Percentiles rank a stretch among this genome's conserved stretches.
Conservation (phyloP, 92 coral and sea anemone species). For the Isaurus tuberculatus region DNA sequence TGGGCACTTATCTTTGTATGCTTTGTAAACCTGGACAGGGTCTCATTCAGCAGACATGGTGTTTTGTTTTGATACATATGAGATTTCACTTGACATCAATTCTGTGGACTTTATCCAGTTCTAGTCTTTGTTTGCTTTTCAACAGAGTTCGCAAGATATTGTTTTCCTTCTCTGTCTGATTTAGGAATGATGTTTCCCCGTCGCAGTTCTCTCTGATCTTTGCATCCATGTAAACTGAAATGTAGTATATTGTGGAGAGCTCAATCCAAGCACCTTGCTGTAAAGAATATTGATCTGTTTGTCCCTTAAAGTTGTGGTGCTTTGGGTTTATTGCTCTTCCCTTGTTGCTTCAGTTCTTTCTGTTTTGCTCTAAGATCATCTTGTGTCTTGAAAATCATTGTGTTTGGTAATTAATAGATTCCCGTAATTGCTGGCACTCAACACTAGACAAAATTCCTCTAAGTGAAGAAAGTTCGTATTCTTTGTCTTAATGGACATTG, state of each 20-base stretch:
- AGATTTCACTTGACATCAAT: slow-evolving; percentile 8
- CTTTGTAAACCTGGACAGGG: slow-evolving; percentile 52
- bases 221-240: no score
- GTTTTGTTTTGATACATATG: no score
- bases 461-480: no score
- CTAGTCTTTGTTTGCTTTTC: slow-evolving; percentile 38
- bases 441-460: no score
- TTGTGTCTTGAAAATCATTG: background rate
- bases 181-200: background rate
- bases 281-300: slow-evolving; percentile 51
- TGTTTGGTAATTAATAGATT: background rate
- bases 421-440: no score
- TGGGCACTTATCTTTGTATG: slow-evolving; percentile 32
- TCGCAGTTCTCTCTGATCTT: no score
- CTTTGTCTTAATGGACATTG: no score
- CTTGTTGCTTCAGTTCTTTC: slow-evolving; percentile 30
- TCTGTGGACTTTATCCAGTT: slow-evolving; percentile 52
- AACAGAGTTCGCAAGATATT: slow-evolving; percentile 47
- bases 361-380: slow-evolving; percentile 34
- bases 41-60: slow-evolving; percentile 39
- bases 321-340: slow-evolving; percentile 56
- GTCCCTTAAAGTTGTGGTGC: slow-evolving; percentile 53
- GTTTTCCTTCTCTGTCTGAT: slow-evolving; percentile 49
- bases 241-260: no score
- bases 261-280: no score